Evolutionary conservation across 2,888 invertebrate genomes (phyloP).

Genomic region (Euproctis similis): DNA sequence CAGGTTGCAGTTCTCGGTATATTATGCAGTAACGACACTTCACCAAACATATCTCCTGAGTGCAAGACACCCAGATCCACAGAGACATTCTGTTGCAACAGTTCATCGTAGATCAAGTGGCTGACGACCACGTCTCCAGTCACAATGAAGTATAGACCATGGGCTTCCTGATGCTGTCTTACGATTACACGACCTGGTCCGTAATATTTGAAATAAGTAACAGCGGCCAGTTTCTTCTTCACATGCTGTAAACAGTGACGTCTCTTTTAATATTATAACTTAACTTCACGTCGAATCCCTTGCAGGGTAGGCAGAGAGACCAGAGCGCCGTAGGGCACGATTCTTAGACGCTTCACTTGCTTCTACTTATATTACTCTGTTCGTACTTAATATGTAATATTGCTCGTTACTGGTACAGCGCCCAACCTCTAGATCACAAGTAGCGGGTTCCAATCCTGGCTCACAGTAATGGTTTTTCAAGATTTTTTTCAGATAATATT

Average conservation of each 20-base stretch:
- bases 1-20: slow-evolving; percentile 78
- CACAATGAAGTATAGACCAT: slow-evolving; percentile 79
- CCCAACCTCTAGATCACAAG: no score
- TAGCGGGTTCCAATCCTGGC: no score
- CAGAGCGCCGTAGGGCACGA: no score
- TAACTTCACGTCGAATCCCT: no score
- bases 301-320: no score
- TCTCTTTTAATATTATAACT: no score
- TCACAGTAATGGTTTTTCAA: no score
- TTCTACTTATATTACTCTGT: no score
- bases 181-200: slow-evolving; percentile 76
- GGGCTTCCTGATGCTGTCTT: slow-evolving; percentile 76
- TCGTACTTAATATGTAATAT: no score
- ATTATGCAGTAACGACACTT: slow-evolving; percentile 78
- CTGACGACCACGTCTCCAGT: slow-evolving; percentile 73
- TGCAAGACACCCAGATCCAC: slow-evolving; percentile 69
- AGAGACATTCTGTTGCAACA: slow-evolving; percentile 57
- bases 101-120: slow-evolving; percentile 66
- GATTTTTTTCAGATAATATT: no score
- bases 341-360: no score
- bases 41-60: slow-evolving; percentile 80
- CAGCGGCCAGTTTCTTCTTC: slow-evolving; percentile 76
- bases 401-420: no score
- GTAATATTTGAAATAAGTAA: slow-evolving; percentile 78
- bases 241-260: slow-evolving; percentile 67